Conservation (phyloP, 2,888 invertebrate species). For the Andrena fulva region DNA sequence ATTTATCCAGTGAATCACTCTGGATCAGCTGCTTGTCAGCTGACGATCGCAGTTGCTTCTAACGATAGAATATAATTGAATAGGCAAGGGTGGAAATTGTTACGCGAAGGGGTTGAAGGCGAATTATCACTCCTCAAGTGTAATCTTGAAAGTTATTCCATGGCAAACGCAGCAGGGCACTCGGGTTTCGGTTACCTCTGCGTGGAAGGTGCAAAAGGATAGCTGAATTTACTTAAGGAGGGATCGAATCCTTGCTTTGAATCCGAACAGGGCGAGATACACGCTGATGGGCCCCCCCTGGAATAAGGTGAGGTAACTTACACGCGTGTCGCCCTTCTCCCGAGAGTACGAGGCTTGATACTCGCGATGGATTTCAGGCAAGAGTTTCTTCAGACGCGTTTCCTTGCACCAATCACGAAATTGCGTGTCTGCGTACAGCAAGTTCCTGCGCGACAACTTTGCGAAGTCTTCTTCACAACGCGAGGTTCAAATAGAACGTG, state of each 20-base stretch:
- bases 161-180: background rate
- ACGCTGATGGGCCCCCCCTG: background rate
- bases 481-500: too few relatives aligned
- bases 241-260: constrained; percentile 14
- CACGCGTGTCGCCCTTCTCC: constrained; percentile 12
- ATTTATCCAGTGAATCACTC: constrained; percentile 14
- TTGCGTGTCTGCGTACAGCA: constrained; percentile 9
- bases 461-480: background rate
- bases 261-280: background rate
- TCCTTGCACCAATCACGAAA: constrained; percentile 10
- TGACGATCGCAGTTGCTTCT: background rate
- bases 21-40: background rate
- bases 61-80: background rate
- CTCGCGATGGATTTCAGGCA: constrained; percentile 1
- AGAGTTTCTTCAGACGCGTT: constrained; percentile 11
- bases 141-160: constrained; percentile 14
- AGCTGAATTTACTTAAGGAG: constrained; percentile 33
- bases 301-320: constrained; percentile 8
- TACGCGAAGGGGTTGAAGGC: background rate
- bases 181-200: background rate
- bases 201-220: background rate
- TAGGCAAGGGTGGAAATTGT: background rate
- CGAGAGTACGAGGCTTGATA: constrained; percentile 13
- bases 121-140: background rate
- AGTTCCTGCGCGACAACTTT: background rate